phyloP scores from a whole-genome alignment of 2,888 invertebrate genomes.

The Amaurobius ferox region DNA sequence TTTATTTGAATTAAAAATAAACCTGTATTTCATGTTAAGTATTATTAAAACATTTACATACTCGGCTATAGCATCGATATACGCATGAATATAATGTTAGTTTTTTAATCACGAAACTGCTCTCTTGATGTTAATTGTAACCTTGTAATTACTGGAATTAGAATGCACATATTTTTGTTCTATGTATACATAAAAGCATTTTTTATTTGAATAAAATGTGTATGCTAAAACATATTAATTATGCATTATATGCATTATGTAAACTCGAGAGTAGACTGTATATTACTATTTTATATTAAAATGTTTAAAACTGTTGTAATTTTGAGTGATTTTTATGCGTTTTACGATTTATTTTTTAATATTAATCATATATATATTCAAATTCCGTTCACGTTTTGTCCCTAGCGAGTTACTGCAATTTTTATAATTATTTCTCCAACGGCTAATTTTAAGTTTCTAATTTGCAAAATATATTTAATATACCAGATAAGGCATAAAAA shows the following conservation, averaged over 20 bases:
- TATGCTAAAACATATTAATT: neutral
- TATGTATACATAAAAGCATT: neutral
- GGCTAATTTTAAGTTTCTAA: no score
- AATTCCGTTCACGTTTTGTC: no score
- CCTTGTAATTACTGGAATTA: neutral
- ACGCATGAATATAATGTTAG: neutral
- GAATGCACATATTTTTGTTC: slow-evolving; percentile 1
- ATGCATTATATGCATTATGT: slow-evolving; percentile 26
- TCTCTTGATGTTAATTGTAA: neutral
- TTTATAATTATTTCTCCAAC: no score
- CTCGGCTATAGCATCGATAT: neutral
- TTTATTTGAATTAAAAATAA: no score
- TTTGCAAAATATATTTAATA: no score
- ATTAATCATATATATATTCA: no score
- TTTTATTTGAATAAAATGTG: neutral
- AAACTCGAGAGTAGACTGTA: slow-evolving; percentile 13
- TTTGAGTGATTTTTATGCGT: no score
- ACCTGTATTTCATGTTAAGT: no score
- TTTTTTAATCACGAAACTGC: neutral
- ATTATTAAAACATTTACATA: neutral
- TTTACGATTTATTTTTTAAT: no score
- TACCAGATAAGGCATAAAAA: no score
- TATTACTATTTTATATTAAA: slow-evolving; percentile 24
- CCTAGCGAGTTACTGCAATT: no score
- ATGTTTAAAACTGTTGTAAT: neutral